These are phyloP conservation scores for Tupiocoris notatus DNA, from an alignment of 2,888 invertebrate species.

Conservation along the genomic window DNA sequence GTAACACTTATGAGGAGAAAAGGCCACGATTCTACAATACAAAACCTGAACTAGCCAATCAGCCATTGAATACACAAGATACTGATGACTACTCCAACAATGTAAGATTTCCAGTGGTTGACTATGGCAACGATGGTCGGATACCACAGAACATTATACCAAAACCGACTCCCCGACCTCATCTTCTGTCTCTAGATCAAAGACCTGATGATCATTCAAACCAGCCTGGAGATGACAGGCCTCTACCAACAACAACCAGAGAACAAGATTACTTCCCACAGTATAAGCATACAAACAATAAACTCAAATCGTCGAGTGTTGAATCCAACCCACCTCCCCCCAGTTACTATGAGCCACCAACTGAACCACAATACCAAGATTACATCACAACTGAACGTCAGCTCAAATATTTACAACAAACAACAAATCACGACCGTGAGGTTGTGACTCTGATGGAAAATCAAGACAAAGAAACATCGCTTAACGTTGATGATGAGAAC, in stretches of 20 bases:
- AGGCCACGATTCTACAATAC: not conserved
- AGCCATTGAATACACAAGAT: not conserved
- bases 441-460: not conserved
- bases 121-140: not conserved
- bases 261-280: not conserved
- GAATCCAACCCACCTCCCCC: not conserved
- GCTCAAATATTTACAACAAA: not conserved
- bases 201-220: not conserved
- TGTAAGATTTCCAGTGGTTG: not conserved
- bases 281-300: not conserved
- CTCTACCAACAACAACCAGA: not conserved
- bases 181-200: not conserved
- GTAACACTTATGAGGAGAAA: conserved; percentile 1
- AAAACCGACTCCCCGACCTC: not conserved
- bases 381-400: conserved; percentile 24
- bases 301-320: not conserved
- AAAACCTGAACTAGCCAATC: not conserved
- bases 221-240: conserved; percentile 1
- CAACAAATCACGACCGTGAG: not conserved
- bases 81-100: conserved; percentile 5
- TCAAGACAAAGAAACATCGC: not conserved
- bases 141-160: not conserved
- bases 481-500: conserved; percentile 3
- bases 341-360: not conserved
- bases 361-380: conserved; percentile 17